A percentile compares a stretch with the other conserved stretches of the same genome.
Evolutionary conservation across 2,888 invertebrate species (phyloP).

Genomic region (Aphidius colemani): DNA sequence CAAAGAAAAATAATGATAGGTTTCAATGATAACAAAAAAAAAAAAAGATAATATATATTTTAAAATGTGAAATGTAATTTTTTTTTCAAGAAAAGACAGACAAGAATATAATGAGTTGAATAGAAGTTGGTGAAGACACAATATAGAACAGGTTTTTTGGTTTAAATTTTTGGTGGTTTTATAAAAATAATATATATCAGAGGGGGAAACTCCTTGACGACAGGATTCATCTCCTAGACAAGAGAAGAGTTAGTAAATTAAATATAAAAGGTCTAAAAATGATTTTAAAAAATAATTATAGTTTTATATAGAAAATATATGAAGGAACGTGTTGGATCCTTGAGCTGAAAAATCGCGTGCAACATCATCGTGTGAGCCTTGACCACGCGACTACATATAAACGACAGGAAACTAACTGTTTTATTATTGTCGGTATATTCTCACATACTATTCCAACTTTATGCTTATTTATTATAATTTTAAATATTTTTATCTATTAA

Average conservation of each 20-base stretch:
- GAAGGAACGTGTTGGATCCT: constrained; percentile 10
- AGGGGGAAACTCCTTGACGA: constrained; percentile 17
- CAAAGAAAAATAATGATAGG: not conserved
- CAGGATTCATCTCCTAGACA: constrained; percentile 22
- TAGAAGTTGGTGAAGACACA: too few relatives aligned
- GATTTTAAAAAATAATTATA: constrained; percentile 5
- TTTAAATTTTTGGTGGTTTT: not conserved
- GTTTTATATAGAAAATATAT: not conserved
- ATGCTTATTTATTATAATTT: too few relatives aligned
- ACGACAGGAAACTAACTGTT: constrained; percentile 44
- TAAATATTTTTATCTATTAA: too few relatives aligned
- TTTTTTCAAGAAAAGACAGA: not conserved
- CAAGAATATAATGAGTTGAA: too few relatives aligned
- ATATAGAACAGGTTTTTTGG: constrained; percentile 10
- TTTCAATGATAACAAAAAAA: not conserved
- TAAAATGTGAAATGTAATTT: not conserved
- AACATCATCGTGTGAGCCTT: constrained; percentile 29
- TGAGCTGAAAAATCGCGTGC: not conserved
- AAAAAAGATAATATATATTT: constrained; percentile 1
- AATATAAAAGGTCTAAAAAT: not conserved
- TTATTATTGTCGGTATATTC: constrained; percentile 39
- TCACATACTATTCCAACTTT: constrained; percentile 34
- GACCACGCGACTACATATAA: constrained; percentile 30
- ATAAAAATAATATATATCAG: not conserved
- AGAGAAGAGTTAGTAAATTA: constrained; percentile 8